Evolutionary conservation across 2,888 invertebrate genomes (phyloP).

Genomic region (Macrosiphum euphorbiae): DNA sequence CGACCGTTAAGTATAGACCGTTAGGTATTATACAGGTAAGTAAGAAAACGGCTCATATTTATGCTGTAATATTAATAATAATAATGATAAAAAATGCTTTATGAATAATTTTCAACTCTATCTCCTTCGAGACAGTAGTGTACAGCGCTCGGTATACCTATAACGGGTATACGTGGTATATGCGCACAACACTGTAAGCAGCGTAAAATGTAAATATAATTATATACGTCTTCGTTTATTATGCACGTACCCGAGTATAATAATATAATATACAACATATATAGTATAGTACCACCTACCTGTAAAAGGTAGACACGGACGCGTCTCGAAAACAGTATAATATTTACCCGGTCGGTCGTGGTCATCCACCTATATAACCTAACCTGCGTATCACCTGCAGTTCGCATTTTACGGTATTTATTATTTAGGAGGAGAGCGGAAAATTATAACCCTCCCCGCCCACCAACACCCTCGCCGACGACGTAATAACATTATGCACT

Average conservation of each 20-base stretch:
- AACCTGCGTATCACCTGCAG: not conserved
- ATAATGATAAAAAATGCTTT: not conserved
- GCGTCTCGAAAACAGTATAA: not conserved
- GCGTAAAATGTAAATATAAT: not conserved
- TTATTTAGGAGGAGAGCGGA: not conserved
- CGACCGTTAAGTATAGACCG: too few species aligned
- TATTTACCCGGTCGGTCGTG: too few species aligned
- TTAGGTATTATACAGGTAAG: too few species aligned
- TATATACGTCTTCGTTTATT: not conserved
- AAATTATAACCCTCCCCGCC: too few species aligned
- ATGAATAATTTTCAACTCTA: not conserved
- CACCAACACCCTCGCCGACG: too few species aligned
- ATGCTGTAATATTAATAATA: too few species aligned
- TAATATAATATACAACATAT: not conserved
- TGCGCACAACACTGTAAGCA: not conserved
- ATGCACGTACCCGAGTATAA: not conserved
- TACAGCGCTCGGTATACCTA: not conserved
- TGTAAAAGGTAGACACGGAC: not conserved
- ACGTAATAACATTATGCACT: not conserved
- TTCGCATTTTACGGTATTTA: constrained; percentile 18
- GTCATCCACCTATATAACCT: too few species aligned
- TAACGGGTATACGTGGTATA: not conserved
- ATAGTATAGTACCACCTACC: not conserved
- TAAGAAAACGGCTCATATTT: too few species aligned
- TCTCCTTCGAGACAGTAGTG: not conserved